Conservation (phyloP, 2,888 invertebrate genomes). For the Ochropleura leucogaster region DNA sequence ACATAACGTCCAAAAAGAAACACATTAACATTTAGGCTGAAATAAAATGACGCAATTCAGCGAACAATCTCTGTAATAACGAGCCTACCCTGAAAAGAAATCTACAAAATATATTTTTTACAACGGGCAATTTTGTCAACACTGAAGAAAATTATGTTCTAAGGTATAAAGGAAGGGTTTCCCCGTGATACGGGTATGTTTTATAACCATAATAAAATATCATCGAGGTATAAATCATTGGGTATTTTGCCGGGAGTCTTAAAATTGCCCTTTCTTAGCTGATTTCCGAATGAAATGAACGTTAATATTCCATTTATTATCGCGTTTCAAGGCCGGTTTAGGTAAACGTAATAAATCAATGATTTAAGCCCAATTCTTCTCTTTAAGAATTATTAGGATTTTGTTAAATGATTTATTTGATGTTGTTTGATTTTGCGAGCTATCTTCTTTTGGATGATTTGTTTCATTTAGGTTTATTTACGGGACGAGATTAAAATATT, state of each 20-base stretch:
- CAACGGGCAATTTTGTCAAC: slow-evolving; percentile 75
- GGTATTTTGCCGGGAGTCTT: slow-evolving; percentile 75
- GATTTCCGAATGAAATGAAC: slow-evolving; percentile 75
- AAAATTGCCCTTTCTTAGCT: slow-evolving; percentile 76
- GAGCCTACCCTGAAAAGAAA: slow-evolving; percentile 65
- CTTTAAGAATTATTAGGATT: slow-evolving; percentile 51
- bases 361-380: slow-evolving; percentile 62
- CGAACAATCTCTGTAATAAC: slow-evolving; percentile 65
- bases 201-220: slow-evolving; percentile 85
- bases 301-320: slow-evolving; percentile 66
- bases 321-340: slow-evolving; percentile 47
- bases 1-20: slow-evolving; percentile 4
- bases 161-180: slow-evolving; percentile 77
- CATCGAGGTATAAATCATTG: slow-evolving; percentile 82
- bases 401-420: slow-evolving; percentile 57
- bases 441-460: slow-evolving; percentile 34
- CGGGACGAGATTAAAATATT: too few relatives aligned
- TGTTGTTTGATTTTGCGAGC: slow-evolving; percentile 53
- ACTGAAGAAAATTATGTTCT: slow-evolving; percentile 75
- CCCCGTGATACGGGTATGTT: slow-evolving; percentile 77
- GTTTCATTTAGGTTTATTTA: slow-evolving; percentile 4
- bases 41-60: slow-evolving; percentile 69
- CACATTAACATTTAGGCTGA: slow-evolving; percentile 48
- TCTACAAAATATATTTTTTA: slow-evolving; percentile 70
- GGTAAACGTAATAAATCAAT: slow-evolving; percentile 61